A percentile compares a stretch with the other conserved stretches of the same genome.
Conservation (phyloP, 2,888 invertebrate species). For the Ellobium chinense region DNA sequence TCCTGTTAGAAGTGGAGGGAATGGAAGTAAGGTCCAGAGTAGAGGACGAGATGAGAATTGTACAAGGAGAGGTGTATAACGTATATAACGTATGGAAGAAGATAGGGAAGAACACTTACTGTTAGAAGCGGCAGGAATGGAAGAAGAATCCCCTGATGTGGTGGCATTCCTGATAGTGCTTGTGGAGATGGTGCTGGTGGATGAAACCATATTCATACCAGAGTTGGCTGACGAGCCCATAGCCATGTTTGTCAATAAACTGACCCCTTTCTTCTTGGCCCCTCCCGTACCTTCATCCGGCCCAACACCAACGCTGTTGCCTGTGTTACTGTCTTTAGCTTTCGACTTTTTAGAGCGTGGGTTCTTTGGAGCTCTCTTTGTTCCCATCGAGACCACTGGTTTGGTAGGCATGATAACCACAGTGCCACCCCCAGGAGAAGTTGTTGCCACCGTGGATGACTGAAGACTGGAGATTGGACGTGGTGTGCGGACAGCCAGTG, state of each 20-base stretch:
- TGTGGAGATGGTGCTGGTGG: constrained; percentile 7
- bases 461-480: constrained; percentile 28
- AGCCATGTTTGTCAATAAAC: constrained; percentile 21
- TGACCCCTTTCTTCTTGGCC: constrained; percentile 35
- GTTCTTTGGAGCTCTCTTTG: constrained; percentile 39
- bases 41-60: too few species aligned
- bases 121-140: neutral
- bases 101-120: neutral
- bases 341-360: constrained; percentile 23
- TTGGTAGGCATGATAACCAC: constrained; percentile 48
- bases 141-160: too few species aligned
- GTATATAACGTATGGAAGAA: too few species aligned
- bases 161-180: neutral
- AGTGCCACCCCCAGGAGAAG: constrained; percentile 43
- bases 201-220: constrained; percentile 23
- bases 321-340: constrained; percentile 6
- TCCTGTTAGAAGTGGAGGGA: too few species aligned
- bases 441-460: constrained; percentile 37
- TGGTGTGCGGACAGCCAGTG: constrained; percentile 43
- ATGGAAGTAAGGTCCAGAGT: too few species aligned
- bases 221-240: constrained; percentile 9
- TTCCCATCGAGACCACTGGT: constrained; percentile 47
- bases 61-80: too few species aligned
- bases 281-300: neutral
- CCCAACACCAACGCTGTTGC: neutral